Evolutionary conservation across 1,140 invertebrate genomes (phyloP).

Genomic region (Ericerus pela): DNA sequence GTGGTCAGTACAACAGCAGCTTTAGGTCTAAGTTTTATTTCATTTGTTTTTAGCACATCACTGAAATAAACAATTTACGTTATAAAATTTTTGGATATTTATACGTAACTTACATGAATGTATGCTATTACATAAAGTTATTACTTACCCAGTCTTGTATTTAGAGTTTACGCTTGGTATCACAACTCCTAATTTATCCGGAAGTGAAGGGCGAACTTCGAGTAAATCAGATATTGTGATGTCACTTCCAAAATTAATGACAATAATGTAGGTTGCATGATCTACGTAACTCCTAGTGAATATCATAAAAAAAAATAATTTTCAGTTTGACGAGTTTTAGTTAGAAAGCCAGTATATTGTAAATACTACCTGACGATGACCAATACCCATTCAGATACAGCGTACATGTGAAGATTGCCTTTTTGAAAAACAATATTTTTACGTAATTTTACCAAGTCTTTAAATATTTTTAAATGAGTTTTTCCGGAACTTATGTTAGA

Average conservation of each 20-base stretch:
- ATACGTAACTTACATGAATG: neutral
- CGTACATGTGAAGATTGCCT: conserved; percentile 15
- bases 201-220: conserved; percentile 5
- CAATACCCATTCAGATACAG: conserved; percentile 15
- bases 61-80: neutral
- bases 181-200: neutral
- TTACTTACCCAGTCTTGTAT: conserved; percentile 1
- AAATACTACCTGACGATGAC: conserved; percentile 16
- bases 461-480: conserved; percentile 14
- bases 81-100: neutral
- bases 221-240: neutral
- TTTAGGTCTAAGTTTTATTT: conserved; percentile 13
- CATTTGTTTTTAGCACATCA: neutral
- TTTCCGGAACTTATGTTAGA: neutral
- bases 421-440: conserved; percentile 11
- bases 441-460: conserved; percentile 9
- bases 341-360: no score
- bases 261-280: conserved; percentile 16
- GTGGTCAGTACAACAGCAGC: conserved; percentile 15
- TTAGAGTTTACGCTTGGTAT: conserved; percentile 7
- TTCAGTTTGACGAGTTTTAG: no score
- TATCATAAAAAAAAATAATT: neutral
- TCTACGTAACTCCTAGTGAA: neutral
- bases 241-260: conserved; percentile 19
- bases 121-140: neutral